A percentile compares a stretch with the other conserved stretches of the same genome.
These are phyloP conservation scores for Lycia hirtaria DNA, from an alignment of 2,888 invertebrate genomes.

Conservation along the genomic window DNA sequence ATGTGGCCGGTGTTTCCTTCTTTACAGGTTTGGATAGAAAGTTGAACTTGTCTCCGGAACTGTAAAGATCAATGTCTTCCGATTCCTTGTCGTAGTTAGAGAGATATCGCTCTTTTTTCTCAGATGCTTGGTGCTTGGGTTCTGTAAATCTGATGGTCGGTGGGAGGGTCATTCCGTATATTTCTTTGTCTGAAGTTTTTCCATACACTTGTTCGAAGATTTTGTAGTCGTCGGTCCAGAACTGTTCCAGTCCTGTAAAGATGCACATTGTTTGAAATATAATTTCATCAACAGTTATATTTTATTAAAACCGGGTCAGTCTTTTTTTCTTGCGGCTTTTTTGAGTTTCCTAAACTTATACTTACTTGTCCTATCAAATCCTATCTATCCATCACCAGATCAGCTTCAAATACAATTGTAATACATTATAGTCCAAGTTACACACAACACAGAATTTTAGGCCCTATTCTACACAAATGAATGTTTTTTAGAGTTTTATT, in stretches of 20 bases:
- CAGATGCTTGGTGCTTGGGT: constrained; percentile 53
- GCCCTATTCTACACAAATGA: too few species aligned
- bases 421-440: too few species aligned
- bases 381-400: too few species aligned
- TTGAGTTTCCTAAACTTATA: too few species aligned
- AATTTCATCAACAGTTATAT: too few species aligned
- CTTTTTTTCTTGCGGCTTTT: too few species aligned
- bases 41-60: constrained; percentile 55
- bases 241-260: constrained; percentile 48
- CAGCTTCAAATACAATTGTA: too few species aligned
- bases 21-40: constrained; percentile 43
- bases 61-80: constrained; percentile 49
- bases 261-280: too few species aligned
- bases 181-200: constrained; percentile 73
- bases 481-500: too few species aligned
- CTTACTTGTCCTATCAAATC: too few species aligned
- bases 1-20: constrained; percentile 50
- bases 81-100: constrained; percentile 46
- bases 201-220: constrained; percentile 75
- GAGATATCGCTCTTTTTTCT: constrained; percentile 61
- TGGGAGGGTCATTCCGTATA: constrained; percentile 67
- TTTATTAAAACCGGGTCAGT: too few species aligned
- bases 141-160: constrained; percentile 52
- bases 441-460: too few species aligned
- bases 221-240: constrained; percentile 77